Percentiles rank a stretch among this genome's conserved stretches.
These are phyloP conservation scores for Pan troglodytes DNA, from an alignment of 2,113 vertebrate species.

Conservation along the genomic window DNA sequence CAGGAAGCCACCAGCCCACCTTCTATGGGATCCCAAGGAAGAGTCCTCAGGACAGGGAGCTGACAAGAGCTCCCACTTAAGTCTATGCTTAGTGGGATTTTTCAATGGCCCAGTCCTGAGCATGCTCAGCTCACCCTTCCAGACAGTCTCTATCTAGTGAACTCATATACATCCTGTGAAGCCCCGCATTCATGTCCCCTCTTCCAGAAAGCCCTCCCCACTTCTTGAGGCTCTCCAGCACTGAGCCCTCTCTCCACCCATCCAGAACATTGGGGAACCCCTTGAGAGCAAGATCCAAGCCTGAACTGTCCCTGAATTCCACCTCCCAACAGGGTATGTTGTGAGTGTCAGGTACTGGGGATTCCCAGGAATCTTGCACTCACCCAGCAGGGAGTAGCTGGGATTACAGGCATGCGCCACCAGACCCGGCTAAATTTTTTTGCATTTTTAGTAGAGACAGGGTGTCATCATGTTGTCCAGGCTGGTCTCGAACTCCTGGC, in stretches of 20 bases:
- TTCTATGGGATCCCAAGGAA: not conserved
- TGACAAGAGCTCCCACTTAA: rapidly evolving
- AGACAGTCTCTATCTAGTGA: not conserved
- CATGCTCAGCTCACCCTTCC: not conserved
- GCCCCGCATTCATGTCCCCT: not conserved
- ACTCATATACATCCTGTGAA: not conserved
- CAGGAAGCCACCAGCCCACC: not conserved
- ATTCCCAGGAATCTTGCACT: not conserved
- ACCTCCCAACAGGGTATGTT: not conserved
- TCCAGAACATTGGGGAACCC: not conserved
- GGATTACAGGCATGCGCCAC: not conserved
- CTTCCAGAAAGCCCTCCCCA: not conserved
- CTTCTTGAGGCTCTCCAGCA: not conserved
- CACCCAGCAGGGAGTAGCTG: not conserved
- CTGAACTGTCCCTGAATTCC: not conserved
- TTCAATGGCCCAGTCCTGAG: not conserved
- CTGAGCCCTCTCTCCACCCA: not conserved
- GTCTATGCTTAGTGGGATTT: not conserved
- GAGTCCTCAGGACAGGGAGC: not conserved
- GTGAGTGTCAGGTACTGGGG: not conserved
- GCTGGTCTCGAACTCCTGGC: not conserved
- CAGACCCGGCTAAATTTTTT: not conserved
- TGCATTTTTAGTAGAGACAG: not conserved
- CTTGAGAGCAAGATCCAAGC: not conserved
- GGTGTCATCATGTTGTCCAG: not conserved